A percentile compares a stretch with the other conserved stretches of the same genome.
Conservation (phyloP, 2,797 vertebrate species). For the Crossoptilon crossoptilon region DNA sequence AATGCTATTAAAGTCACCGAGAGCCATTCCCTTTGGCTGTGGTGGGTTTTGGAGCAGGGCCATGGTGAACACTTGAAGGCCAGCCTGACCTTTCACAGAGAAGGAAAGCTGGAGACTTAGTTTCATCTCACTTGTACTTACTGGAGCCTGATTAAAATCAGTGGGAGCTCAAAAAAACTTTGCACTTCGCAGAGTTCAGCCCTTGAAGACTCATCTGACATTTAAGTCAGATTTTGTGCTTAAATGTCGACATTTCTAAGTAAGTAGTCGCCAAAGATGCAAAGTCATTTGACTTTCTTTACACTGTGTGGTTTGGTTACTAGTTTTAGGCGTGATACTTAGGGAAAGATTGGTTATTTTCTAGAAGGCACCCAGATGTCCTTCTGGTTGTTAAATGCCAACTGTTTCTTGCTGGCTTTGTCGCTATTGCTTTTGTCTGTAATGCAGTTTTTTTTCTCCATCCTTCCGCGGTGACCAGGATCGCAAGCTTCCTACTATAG, state of each 20-base stretch:
- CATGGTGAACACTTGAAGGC: constrained; percentile 40
- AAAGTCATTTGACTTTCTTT: constrained; percentile 23
- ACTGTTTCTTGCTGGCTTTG: constrained; percentile 16
- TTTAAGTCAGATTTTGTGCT: constrained; percentile 41
- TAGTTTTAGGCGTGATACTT: neutral
- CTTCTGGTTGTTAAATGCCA: neutral
- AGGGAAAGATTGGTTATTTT: neutral
- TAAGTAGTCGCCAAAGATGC: constrained; percentile 22
- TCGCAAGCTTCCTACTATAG: constrained; percentile 37
- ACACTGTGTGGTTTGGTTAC: neutral
- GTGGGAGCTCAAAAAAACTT: constrained; percentile 45
- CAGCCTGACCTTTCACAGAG: constrained; percentile 40
- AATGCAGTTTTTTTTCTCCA: constrained; percentile 5
- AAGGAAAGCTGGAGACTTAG: constrained; percentile 13
- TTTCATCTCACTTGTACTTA: constrained; percentile 40
- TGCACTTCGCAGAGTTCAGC: neutral
- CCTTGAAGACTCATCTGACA: constrained; percentile 54
- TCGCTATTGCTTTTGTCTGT: neutral
- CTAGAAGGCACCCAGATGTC: neutral
- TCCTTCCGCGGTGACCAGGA: constrained; percentile 28
- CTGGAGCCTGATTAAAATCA: constrained; percentile 54
- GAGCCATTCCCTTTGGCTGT: neutral
- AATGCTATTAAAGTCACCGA: neutral
- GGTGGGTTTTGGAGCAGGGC: constrained; percentile 24
- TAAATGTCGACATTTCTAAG: constrained; percentile 54